Conservation (phyloP, 2,797 vertebrate genomes). For the Chelonia mydas region DNA sequence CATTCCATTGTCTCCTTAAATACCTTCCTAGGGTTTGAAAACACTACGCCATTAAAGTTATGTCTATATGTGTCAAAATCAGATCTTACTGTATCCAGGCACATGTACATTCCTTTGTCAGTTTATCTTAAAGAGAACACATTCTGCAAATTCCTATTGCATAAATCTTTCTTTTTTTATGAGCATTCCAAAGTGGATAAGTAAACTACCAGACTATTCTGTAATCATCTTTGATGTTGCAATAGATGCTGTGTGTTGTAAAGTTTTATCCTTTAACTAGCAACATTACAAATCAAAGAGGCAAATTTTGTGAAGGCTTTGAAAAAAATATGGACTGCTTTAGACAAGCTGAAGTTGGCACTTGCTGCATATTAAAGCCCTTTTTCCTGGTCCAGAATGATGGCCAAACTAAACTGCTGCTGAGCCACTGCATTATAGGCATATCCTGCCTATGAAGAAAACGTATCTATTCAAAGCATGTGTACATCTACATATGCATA, state of each 20-base stretch:
- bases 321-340: slow-evolving; percentile 11
- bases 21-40: not conserved
- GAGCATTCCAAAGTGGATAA: slow-evolving; percentile 63
- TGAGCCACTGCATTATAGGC: not conserved
- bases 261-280: slow-evolving; percentile 71
- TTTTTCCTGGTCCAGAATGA: not conserved
- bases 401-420: not conserved
- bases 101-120: slow-evolving; percentile 62
- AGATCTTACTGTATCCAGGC: slow-evolving; percentile 25
- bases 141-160: slow-evolving; percentile 67
- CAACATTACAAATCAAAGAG: slow-evolving; percentile 63
- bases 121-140: slow-evolving; percentile 63
- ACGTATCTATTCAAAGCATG: not conserved
- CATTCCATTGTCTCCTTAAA: not conserved
- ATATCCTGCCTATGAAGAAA: not conserved
- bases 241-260: slow-evolving; percentile 59
- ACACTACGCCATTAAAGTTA: not conserved
- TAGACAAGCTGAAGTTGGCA: slow-evolving; percentile 54
- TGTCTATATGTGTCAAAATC: slow-evolving; percentile 42
- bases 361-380: slow-evolving; percentile 39
- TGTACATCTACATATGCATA: not conserved
- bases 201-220: slow-evolving; percentile 62
- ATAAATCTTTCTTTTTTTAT: slow-evolving; percentile 75
- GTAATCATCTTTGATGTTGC: slow-evolving; percentile 73
- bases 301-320: slow-evolving; percentile 53